Evolutionary conservation across 2,113 vertebrate genomes (phyloP), one percentile per base, ranked within the genome.

Genomic region (Plecturocebus donacophilus): DNA sequence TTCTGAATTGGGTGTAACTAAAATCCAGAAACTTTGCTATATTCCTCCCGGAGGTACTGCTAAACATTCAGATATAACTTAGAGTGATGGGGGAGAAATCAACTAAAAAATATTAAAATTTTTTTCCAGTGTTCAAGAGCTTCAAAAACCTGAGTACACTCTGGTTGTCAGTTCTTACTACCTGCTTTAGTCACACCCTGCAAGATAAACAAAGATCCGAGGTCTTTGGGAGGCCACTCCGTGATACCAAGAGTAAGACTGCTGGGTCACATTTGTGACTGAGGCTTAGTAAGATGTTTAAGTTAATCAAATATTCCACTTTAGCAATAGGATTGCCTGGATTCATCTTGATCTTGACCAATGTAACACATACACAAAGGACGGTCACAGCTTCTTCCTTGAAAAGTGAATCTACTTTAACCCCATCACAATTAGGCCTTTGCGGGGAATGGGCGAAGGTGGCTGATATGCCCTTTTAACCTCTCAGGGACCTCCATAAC

Each of bases 401-500:
- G 94, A 94, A 94, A 96, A 71, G 73, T 64, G 95, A 94, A 96
- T 88, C 96, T 81, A 81, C 75, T 54, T 52, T 80, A 90, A 20
- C 93, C 96, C 97, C 95, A 89, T 96, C 85, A 25, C 93, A 97
- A 93, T 93, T 92, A 95, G 64, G 82, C 96, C 95, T 94, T 92
- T 7, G 70, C 96, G 87, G 56, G 6, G 85, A 49, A 2, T 6
- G 66, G 71, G 95, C 98, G 97, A 97, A 98, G 90, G n/a, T 71
- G 86, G 89, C 30, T 97, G 97, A 96, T 88, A 91, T 98, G 97
- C 97, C 20, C 12, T 97, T 97, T 84, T 97, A 83, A 97, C 97
- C 95, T 98, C 92, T 87, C 73, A 5, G 58, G 86, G 19, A 93
- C 98, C 97, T 98, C 95, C 97, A 96, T 98, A 97, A 98, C 96